These are phyloP conservation scores for Pseudoatta argentina DNA, from an alignment of 1,140 invertebrate species.

Conservation along the genomic window DNA sequence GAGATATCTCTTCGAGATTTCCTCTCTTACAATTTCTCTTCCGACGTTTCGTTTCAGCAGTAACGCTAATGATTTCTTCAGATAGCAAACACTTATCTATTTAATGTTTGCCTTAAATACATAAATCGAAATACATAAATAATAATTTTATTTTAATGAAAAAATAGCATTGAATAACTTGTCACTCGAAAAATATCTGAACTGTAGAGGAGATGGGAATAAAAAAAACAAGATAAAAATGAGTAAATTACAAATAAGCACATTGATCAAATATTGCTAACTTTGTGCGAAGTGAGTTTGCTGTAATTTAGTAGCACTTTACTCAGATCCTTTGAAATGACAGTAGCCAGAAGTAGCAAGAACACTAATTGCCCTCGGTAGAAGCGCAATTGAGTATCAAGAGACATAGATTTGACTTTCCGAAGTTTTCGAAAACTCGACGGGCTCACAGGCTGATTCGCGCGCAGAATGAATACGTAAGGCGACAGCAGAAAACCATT, in stretches of 20 bases:
- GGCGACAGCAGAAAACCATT: conserved; percentile 53
- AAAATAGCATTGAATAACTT: background rate
- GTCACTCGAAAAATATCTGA: background rate
- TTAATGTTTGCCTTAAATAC: background rate
- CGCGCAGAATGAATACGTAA: conserved; percentile 45
- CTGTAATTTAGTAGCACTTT: conserved; percentile 34
- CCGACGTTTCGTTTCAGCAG: conserved; percentile 37
- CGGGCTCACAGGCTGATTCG: conserved; percentile 27
- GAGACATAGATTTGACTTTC: conserved; percentile 50
- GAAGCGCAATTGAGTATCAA: conserved; percentile 46
- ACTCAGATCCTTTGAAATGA: conserved; percentile 27
- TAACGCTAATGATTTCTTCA: conserved; percentile 28
- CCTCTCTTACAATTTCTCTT: conserved; percentile 26
- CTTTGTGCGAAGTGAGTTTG: conserved; percentile 35
- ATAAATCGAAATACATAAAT: conserved; percentile 1
- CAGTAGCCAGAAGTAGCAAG: conserved; percentile 23
- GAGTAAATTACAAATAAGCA: conserved; percentile 1
- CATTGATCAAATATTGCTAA: conserved; percentile 38
- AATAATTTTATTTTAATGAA: conserved; percentile 2
- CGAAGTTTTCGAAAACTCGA: conserved; percentile 43
- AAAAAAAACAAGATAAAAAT: background rate
- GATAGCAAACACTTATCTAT: conserved; percentile 17
- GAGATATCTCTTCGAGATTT: conserved; percentile 40
- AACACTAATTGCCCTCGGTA: conserved; percentile 50
- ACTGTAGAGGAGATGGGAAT: background rate